These are phyloP conservation scores for Lagopus muta DNA, from an alignment of 2,113 vertebrate species.

Conservation along the genomic window DNA sequence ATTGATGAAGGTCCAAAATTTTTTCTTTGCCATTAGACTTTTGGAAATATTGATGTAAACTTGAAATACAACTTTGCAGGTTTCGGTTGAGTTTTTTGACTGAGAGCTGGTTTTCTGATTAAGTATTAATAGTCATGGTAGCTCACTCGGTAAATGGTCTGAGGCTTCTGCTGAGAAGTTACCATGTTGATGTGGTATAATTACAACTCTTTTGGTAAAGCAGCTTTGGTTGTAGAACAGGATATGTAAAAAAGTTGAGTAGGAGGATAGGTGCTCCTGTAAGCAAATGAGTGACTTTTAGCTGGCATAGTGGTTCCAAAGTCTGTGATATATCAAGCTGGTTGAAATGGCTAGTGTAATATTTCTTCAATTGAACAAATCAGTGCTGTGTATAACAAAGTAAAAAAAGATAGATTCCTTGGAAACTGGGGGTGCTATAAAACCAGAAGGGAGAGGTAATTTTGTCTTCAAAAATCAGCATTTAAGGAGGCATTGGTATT, in stretches of 20 bases:
- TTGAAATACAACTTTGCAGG: neutral
- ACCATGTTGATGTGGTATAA: neutral
- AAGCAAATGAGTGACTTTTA: neutral
- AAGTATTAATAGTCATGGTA: neutral
- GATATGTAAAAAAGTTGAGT: slow-evolving; percentile 12
- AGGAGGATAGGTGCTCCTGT: neutral
- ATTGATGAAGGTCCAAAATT: neutral
- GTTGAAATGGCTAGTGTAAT: neutral
- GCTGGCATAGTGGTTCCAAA: neutral
- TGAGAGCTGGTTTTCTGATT: neutral
- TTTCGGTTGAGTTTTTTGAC: neutral
- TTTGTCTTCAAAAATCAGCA: neutral
- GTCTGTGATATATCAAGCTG: neutral
- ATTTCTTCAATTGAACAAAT: neutral
- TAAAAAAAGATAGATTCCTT: neutral
- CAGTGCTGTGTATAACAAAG: neutral
- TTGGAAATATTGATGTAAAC: neutral
- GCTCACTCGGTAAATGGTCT: neutral
- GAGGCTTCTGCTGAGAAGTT: neutral
- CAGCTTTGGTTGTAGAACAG: slow-evolving; percentile 19
- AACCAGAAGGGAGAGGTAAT: neutral
- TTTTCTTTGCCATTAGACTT: neutral
- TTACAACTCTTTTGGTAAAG: neutral
- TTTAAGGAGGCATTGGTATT: neutral
- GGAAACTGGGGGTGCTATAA: neutral